Evolutionary conservation across 2,888 invertebrate genomes (phyloP).

Genomic region (Drosophila prolongata): DNA sequence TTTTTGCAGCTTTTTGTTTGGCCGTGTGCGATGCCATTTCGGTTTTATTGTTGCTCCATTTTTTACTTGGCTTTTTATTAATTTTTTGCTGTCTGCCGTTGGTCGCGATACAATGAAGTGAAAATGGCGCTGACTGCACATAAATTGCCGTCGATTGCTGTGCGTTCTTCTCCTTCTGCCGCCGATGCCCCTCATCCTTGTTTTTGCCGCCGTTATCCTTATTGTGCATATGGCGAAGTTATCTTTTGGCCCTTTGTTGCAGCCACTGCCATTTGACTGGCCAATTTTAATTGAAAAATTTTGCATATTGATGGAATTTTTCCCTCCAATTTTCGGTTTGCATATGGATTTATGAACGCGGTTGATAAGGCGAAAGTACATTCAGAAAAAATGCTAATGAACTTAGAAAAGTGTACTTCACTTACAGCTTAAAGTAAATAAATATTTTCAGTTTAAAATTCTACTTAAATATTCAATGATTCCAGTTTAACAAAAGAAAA

Average conservation of each 20-base stretch:
- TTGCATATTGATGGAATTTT: constrained; percentile 84
- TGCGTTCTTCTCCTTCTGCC: constrained; percentile 32
- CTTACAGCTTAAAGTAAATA: background rate
- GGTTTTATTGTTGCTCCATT: constrained; percentile 78
- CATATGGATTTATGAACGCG: constrained; percentile 57
- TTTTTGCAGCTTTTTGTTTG: constrained; percentile 44
- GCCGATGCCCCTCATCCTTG: constrained; percentile 7
- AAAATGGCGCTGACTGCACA: constrained; percentile 80
- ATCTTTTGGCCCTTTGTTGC: constrained; percentile 65
- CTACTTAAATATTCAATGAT: no score
- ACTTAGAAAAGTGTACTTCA: background rate
- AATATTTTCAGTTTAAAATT: no score
- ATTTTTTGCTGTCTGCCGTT: constrained; percentile 79
- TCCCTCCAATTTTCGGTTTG: constrained; percentile 39
- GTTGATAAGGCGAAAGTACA: constrained; percentile 9
- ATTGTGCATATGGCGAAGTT: constrained; percentile 69
- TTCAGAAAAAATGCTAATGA: constrained; percentile 4
- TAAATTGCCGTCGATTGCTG: constrained; percentile 80
- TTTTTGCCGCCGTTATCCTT: constrained; percentile 49
- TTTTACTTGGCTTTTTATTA: constrained; percentile 77
- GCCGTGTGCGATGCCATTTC: constrained; percentile 59
- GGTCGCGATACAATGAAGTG: constrained; percentile 80
- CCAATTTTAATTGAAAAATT: constrained; percentile 84
- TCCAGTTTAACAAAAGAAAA: no score
- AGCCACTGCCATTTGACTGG: constrained; percentile 62